Conservation (phyloP, 2,888 invertebrate genomes). For the Drosophila acutilabella region DNA sequence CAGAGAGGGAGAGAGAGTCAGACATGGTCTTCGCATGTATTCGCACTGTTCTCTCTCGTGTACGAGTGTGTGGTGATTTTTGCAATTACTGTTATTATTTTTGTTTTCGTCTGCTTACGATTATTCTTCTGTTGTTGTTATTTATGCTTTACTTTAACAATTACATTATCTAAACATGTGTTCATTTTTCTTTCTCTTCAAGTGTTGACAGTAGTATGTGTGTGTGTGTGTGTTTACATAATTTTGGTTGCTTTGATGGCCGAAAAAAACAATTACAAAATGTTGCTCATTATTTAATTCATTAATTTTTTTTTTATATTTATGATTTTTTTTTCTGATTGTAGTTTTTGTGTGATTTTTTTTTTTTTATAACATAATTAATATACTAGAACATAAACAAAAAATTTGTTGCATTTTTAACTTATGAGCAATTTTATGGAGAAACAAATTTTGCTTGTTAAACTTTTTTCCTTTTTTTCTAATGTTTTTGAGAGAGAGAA, state of each 20-base stretch:
- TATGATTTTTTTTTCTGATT: constrained; percentile 17
- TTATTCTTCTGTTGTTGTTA: constrained; percentile 26
- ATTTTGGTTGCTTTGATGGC: constrained; percentile 39
- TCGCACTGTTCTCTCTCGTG: not conserved
- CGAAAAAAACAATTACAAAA: constrained; percentile 42
- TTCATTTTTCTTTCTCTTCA: constrained; percentile 24
- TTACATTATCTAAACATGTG: constrained; percentile 56
- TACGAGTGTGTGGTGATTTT: not conserved
- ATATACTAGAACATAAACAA: constrained; percentile 6
- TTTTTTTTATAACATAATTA: constrained; percentile 5
- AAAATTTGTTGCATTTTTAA: not conserved
- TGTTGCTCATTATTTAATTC: constrained; percentile 30
- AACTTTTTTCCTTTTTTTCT: not conserved
- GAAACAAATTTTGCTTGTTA: not conserved
- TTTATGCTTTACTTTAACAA: constrained; percentile 48
- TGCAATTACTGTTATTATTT: constrained; percentile 17
- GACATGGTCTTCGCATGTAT: not conserved
- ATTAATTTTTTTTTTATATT: constrained; percentile 6
- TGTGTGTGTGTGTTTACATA: constrained; percentile 30
- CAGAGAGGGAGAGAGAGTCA: constrained; percentile 9
- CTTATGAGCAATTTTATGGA: constrained; percentile 22
- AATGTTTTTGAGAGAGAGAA: not conserved
- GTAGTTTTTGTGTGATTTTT: constrained; percentile 9
- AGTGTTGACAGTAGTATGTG: constrained; percentile 17
- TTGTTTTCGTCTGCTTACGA: constrained; percentile 35